Evolutionary conservation across 2,888 invertebrate species (phyloP).

Genomic region (Aporophyla lueneburgensis): DNA sequence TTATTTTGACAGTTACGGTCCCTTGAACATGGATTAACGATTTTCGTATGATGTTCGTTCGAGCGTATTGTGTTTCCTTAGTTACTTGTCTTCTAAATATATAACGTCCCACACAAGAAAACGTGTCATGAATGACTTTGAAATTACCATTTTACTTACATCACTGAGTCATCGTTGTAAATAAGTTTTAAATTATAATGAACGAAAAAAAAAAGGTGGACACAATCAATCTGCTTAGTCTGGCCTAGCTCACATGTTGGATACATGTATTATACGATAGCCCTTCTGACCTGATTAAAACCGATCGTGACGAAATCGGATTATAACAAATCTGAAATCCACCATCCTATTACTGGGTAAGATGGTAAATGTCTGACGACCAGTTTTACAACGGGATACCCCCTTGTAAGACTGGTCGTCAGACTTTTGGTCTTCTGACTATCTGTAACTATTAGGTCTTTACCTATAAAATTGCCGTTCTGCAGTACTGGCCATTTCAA

Average conservation of each 20-base stretch:
- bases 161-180: neutral
- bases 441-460: no score
- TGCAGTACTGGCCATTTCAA: no score
- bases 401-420: no score
- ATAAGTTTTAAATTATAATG: neutral
- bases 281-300: no score
- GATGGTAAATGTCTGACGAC: no score
- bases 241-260: neutral
- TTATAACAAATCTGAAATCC: no score
- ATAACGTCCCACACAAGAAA: neutral
- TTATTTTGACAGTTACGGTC: slow-evolving; percentile 1
- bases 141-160: neutral
- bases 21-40: slow-evolving; percentile 16
- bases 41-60: slow-evolving; percentile 1
- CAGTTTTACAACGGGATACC: no score
- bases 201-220: neutral
- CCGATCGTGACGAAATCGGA: no score
- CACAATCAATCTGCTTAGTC: neutral
- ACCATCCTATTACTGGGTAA: no score
- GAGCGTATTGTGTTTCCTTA: neutral
- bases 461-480: no score
- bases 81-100: neutral
- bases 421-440: no score
- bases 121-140: neutral
- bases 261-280: neutral